phyloP scores from a whole-genome alignment of 2,113 vertebrate species.

The Hippocampus abdominalis region DNA sequence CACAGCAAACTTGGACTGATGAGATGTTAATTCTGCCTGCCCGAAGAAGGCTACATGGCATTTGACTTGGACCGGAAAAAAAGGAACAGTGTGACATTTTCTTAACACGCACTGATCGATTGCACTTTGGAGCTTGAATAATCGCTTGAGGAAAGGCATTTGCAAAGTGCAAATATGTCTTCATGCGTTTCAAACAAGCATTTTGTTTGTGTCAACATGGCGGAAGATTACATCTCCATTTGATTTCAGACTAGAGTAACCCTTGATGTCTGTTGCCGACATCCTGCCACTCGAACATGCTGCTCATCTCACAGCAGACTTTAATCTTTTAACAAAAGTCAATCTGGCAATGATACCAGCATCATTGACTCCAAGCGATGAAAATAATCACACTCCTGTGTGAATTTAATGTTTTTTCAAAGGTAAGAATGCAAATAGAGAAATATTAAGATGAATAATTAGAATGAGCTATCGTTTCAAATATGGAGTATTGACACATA shows the following conservation, averaged over 20 bases:
- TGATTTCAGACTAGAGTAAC: conserved; percentile 3
- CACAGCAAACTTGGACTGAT: conserved; percentile 30
- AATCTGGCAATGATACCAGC: not conserved
- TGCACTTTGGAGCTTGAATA: not conserved
- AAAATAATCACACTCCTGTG: not conserved
- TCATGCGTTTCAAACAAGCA: not conserved
- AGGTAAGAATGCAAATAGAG: not conserved
- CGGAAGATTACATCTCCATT: not conserved
- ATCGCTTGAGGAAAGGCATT: not conserved
- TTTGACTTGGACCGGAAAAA: conserved; percentile 5
- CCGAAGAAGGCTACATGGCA: conserved; percentile 4
- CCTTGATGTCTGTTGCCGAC: conserved; percentile 12
- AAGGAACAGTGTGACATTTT: not conserved
- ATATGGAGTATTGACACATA: not conserved
- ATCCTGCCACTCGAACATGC: not conserved
- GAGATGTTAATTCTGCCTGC: conserved; percentile 32
- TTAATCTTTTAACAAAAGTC: conserved; percentile 2
- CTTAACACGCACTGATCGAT: not conserved
- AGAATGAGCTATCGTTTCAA: not conserved
- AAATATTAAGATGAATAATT: not conserved
- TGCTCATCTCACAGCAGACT: conserved; percentile 8
- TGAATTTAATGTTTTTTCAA: not conserved
- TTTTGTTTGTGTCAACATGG: not conserved
- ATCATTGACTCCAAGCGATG: not conserved
- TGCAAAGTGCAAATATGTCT: not conserved